Evolutionary conservation across 2,888 invertebrate genomes (phyloP).

Genomic region (Odontothrips loti): DNA sequence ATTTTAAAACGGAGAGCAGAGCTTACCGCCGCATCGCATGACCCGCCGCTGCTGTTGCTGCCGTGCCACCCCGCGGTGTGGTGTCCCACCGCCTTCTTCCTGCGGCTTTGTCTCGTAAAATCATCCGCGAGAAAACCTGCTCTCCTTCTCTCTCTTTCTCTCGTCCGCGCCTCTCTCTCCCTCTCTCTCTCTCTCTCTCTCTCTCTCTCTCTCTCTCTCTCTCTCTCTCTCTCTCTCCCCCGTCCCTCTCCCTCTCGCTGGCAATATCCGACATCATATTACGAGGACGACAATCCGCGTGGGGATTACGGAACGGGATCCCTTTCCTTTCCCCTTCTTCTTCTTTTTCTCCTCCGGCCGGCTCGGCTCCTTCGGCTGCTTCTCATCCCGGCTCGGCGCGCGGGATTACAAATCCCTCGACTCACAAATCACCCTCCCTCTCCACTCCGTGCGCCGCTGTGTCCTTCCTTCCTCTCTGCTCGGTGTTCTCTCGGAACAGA

Average conservation of each 20-base stretch:
- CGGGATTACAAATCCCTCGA: slow-evolving; percentile 26
- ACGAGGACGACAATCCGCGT: slow-evolving; percentile 23
- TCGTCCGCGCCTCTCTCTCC: too few relatives aligned
- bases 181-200: background rate
- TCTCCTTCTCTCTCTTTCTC: too few relatives aligned
- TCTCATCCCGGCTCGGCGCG: background rate
- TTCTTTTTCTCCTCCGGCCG: background rate
- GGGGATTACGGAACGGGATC: slow-evolving; percentile 24
- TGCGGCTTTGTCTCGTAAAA: background rate
- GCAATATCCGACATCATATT: slow-evolving; percentile 21
- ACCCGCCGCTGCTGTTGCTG: background rate
- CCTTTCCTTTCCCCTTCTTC: background rate
- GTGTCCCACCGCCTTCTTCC: background rate
- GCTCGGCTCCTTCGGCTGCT: background rate
- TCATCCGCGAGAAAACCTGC: background rate
- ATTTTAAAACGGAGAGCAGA: background rate
- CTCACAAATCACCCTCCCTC: slow-evolving; percentile 20
- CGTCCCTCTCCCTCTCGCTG: background rate
- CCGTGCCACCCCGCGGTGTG: background rate
- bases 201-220: too few relatives aligned
- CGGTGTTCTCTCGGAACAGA: background rate
- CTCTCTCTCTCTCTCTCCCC: background rate
- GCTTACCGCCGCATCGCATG: background rate
- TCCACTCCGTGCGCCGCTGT: background rate
- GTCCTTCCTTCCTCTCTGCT: background rate